Base-by-base conservation (phyloP, 2,888 invertebrate species). In the Diarsia dahlii region DNA sequence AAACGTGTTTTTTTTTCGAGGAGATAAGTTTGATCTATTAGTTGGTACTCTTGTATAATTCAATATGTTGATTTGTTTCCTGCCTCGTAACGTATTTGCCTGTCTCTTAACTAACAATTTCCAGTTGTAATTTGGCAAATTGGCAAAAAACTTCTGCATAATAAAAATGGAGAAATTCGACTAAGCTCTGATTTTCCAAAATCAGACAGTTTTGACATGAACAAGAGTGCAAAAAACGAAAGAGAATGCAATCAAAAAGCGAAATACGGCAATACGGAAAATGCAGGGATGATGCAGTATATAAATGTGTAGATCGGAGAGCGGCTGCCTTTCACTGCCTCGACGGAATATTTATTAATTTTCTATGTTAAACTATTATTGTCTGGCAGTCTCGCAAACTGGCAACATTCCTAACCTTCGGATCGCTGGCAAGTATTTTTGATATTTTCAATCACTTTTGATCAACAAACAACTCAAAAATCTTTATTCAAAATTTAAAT, bases 401-500 rank as follows among this genome's bases (percentile, higher is more conserved):
- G 60, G 82, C 71, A 70, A 58, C 39, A 68, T 72, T 77, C 45
- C 50, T 46, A 73, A 68, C 60, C 64, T 63, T 80, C 28, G 39
- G 13, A 64, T 74, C 66, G 65, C 62, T 64, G 67, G 50, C 74
- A 71, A 64, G 54, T 52, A 74, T 77, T 66, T 56, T 66, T 56
- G 58, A 72, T 66, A 77, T 75, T 76, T 80, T 81, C 75, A 81
- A 86, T 86, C 76, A 83, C 76, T 82, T 81, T 80, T 60, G 72
- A 81, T 75, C 76, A 76, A 58, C 54, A 84, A 80, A 78, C 66
- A 80, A 60, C 56, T 46, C 50, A 23, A 81, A 62, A 73, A 78
- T 76, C 52, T 78, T 76, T 72, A 71, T 56, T 39, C 28, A n/a
- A 72, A 81, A 70, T 81, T 83, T 75, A 69, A 81, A 87, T 74